Base-by-base conservation (phyloP, 2,797 vertebrate species). In the Eulemur mongoz region DNA sequence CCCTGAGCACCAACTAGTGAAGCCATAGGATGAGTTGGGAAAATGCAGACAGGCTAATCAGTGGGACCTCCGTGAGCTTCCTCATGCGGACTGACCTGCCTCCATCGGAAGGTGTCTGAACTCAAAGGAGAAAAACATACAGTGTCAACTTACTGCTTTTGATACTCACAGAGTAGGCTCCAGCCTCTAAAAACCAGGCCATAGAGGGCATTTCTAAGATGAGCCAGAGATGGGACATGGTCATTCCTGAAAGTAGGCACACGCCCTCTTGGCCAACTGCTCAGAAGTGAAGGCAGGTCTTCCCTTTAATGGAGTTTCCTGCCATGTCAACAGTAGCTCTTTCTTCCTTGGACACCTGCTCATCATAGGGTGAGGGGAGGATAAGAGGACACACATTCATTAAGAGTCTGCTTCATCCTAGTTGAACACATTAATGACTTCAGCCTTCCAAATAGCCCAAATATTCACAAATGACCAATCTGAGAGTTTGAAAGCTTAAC, bases 1-100 rank as follows among this genome's bases (percentile, higher is more conserved):
- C 67, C 78, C 82, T 43, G 18, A 97, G 97, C 94, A 97, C 97
- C 97, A 97, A 97, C 98, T 97, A 94, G 98, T 97, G 95, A 98
- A 98, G 97, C 92, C 96, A 85, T 91, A 81, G 93, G 93, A 81
- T 40, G 84, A 91, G 61, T 92, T 96, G 93, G 83, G 90, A 96
- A 97, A 97, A 73, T 79, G 95, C 92, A 96, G 96, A 96, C 97
- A 79, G 95, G 79, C 86, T 72, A 92, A 82, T 98, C 95, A 95
- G 91, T 94, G 86, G 95, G 87, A 96, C 61, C 80, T 63, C 97
- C 90, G 97, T 65, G 86, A 95, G 87, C 91, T 97, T 97, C 94
- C 17, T 69, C 14, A 1, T 8, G 1, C 0, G 2, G 30, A 48
- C 32, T 23, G 83, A 43, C 91, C 96, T 93, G 80, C 93, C 93